A percentile compares a stretch with the other conserved stretches of the same genome.
Conservation (phyloP, 2,797 vertebrate species). For the Lepus townsendii region DNA sequence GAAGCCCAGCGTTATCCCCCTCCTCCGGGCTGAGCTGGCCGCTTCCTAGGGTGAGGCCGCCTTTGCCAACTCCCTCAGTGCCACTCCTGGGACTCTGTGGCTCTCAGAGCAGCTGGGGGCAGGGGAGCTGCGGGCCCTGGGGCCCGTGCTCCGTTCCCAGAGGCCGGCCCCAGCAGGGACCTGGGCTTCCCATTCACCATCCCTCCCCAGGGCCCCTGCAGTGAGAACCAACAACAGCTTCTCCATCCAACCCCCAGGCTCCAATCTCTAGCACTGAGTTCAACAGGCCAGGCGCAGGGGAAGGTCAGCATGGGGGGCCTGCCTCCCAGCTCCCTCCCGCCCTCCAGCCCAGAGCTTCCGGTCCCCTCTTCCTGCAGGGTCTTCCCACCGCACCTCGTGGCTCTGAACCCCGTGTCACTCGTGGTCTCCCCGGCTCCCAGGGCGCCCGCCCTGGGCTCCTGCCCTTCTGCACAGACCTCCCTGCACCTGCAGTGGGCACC, state of each 20-base stretch:
- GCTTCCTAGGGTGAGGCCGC: background rate
- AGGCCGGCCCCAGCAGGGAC: background rate
- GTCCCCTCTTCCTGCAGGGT: background rate
- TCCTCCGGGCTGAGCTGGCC: background rate
- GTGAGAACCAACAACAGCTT: no score
- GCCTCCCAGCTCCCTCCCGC: background rate
- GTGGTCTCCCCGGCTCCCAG: no score
- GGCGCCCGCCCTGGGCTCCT: background rate
- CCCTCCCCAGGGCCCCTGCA: background rate
- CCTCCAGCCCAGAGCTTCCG: no score
- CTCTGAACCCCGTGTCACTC: no score
- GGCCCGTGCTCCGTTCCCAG: background rate
- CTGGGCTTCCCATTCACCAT: no score
- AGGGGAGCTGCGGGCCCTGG: no score
- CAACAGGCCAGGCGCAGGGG: background rate
- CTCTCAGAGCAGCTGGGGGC: background rate
- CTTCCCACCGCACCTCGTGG: background rate
- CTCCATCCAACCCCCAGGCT: background rate
- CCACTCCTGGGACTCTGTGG: background rate
- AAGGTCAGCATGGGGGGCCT: background rate
- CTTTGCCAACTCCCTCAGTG: background rate
- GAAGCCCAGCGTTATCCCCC: no score
- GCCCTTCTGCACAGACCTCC: background rate
- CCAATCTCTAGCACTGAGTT: rapidly evolving
- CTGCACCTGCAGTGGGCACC: no score